These are phyloP conservation scores for Papilio dardanus DNA, from an alignment of 1,140 invertebrate genomes.

Conservation along the genomic window DNA sequence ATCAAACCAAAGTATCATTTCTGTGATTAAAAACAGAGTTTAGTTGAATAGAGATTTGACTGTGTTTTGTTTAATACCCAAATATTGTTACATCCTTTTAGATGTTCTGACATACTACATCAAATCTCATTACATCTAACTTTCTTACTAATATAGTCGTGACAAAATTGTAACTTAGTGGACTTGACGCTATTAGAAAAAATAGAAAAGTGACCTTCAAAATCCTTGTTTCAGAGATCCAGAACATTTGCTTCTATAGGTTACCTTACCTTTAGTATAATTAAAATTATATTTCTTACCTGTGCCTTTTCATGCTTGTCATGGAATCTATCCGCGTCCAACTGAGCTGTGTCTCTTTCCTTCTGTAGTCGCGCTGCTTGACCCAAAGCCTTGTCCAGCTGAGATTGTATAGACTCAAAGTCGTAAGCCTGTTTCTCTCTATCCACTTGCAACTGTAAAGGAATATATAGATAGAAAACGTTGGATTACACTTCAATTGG, in stretches of 20 bases:
- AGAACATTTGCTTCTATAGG: background rate
- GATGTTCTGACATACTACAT: too few relatives aligned
- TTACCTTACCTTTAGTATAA: background rate
- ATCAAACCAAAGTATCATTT: too few relatives aligned
- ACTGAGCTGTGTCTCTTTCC: slow-evolving; percentile 92
- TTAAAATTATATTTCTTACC: slow-evolving; percentile 82
- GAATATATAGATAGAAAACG: background rate
- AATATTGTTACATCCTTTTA: too few relatives aligned
- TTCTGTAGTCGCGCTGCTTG: slow-evolving; percentile 94
- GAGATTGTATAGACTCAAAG: slow-evolving; percentile 94
- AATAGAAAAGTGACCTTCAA: too few relatives aligned
- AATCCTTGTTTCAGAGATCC: background rate
- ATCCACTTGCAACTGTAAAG: slow-evolving; percentile 90
- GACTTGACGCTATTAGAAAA: too few relatives aligned
- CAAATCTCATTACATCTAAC: too few relatives aligned
- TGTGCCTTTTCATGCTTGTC: slow-evolving; percentile 95
- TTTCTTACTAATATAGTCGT: too few relatives aligned
- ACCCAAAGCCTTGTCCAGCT: slow-evolving; percentile 94
- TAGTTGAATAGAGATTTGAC: too few relatives aligned
- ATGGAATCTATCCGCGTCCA: slow-evolving; percentile 92
- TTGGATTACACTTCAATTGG: too few relatives aligned
- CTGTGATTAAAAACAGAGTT: too few relatives aligned
- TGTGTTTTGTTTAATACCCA: too few relatives aligned
- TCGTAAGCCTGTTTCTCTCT: slow-evolving; percentile 95
- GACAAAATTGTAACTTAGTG: background rate